These are phyloP conservation scores for Musca domestica DNA, from an alignment of 1,140 invertebrate genomes.

Conservation along the genomic window DNA sequence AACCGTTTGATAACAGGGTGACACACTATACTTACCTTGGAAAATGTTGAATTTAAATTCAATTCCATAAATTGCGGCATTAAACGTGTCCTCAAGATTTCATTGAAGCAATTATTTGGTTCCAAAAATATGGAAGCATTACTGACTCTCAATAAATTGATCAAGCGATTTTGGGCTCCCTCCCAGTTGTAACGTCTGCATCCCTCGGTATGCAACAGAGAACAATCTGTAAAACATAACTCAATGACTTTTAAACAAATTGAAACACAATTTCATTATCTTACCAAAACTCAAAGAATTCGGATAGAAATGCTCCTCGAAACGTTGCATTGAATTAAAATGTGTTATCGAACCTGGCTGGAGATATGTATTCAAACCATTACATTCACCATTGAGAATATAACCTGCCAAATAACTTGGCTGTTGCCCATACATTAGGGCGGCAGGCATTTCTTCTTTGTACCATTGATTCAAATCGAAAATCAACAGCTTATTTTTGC, in stretches of 20 bases:
- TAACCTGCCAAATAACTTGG: slow-evolving; percentile 39
- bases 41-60: slow-evolving; percentile 31
- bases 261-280: slow-evolving; percentile 29
- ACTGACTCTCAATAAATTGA: slow-evolving; percentile 62
- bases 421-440: not conserved
- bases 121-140: slow-evolving; percentile 67
- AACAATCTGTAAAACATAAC: slow-evolving; percentile 52
- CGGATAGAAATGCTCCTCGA: slow-evolving; percentile 79
- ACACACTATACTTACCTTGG: slow-evolving; percentile 35
- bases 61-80: slow-evolving; percentile 61
- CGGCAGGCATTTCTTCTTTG: slow-evolving; percentile 83
- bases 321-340: slow-evolving; percentile 56
- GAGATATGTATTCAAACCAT: slow-evolving; percentile 46
- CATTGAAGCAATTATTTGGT: slow-evolving; percentile 63
- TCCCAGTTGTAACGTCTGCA: slow-evolving; percentile 58
- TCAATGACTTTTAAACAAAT: no score
- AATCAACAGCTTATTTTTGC: slow-evolving; percentile 58
- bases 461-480: slow-evolving; percentile 97
- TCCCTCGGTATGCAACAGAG: slow-evolving; percentile 56
- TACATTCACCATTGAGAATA: slow-evolving; percentile 32
- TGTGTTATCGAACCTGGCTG: slow-evolving; percentile 47
- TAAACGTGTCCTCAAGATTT: slow-evolving; percentile 63
- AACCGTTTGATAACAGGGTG: not conserved
- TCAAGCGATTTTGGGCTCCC: slow-evolving; percentile 66
- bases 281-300: slow-evolving; percentile 75